Conservation (phyloP, 2,797 vertebrate genomes). For the Phalloptychus januarius region DNA sequence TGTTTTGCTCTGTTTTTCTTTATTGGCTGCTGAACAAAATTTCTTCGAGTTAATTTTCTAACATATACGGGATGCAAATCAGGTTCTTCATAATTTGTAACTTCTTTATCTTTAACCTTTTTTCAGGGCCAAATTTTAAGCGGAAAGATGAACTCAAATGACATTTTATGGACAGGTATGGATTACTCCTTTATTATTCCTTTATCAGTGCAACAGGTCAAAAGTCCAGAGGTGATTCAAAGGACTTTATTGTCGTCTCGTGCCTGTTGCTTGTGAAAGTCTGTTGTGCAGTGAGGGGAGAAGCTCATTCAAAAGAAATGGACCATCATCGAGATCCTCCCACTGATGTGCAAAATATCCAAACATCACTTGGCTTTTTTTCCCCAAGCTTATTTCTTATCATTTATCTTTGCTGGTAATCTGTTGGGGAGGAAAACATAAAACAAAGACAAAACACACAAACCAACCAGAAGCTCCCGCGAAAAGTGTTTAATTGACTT, state of each 20-base stretch:
- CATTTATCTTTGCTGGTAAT: not conserved
- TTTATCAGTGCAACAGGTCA: not conserved
- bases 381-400: not conserved
- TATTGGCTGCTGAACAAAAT: not conserved
- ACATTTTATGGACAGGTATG: not conserved
- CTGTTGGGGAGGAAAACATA: not conserved
- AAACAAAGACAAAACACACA: slow-evolving; percentile 1
- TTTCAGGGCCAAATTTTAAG: slow-evolving; percentile 2
- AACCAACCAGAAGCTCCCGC: slow-evolving; percentile 51
- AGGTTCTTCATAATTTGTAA: not conserved
- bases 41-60: not conserved
- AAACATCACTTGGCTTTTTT: not conserved
- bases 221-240: not conserved
- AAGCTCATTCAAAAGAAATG: slow-evolving; percentile 1
- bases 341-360: not conserved
- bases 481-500: slow-evolving; percentile 75
- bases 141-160: not conserved
- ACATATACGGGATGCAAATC: not conserved
- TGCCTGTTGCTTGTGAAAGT: not conserved
- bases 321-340: not conserved
- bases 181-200: not conserved
- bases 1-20: not conserved
- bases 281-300: not conserved
- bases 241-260: not conserved
- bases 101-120: not conserved